Base-by-base conservation (phyloP, 2,888 invertebrate genomes). In the Anoplius nigerrimus region DNA sequence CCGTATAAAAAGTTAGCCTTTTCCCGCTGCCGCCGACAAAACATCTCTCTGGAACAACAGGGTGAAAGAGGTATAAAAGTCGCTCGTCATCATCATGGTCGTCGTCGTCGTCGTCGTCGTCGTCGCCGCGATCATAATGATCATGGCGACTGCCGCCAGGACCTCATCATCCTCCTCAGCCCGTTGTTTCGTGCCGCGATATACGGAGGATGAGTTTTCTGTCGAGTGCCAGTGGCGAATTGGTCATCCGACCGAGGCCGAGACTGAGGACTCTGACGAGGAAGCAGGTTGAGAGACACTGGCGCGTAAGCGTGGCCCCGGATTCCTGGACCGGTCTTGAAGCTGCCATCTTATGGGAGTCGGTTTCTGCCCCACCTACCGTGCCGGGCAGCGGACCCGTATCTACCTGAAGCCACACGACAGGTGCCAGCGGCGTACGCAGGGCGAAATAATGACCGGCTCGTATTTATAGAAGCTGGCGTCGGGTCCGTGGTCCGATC, bases 291-390 rank as follows among this genome's bases (percentile, higher is more conserved):
- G 87, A 84, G 75, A 84, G 73, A 64, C 87, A 81, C 87, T 88
- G 87, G 68, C 72, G 65, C 56, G 82, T 87, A 87, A 87, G 87
- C 86, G 86, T 87, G 87, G 87, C 87, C 82, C 86, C 82, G 86
- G 87, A 86, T 87, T 87, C 86, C 84, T 84, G 86, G 86, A 87
- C 87, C 87, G 87, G 87, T 87, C 84, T 78, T 79, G 77, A 75
- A 81, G 69, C 78, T 66, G 70, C 78, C 76, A 72, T 75, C 79
- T 75, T 73, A 75, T 69, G 75, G 78, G 79, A 82, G 83, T 82
- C 74, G 75, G 76, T 79, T 81, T 80, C 82, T 75, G 74, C 77
- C 77, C 67, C 76, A 68, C 72, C 73, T 71, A 60, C 75, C 71
- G 67, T 65, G 11, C 34, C 68, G 66, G 42, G 56, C 68, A 56